phyloP scores from a whole-genome alignment of 2,888 invertebrate species.

The Odiellus spinosus region DNA sequence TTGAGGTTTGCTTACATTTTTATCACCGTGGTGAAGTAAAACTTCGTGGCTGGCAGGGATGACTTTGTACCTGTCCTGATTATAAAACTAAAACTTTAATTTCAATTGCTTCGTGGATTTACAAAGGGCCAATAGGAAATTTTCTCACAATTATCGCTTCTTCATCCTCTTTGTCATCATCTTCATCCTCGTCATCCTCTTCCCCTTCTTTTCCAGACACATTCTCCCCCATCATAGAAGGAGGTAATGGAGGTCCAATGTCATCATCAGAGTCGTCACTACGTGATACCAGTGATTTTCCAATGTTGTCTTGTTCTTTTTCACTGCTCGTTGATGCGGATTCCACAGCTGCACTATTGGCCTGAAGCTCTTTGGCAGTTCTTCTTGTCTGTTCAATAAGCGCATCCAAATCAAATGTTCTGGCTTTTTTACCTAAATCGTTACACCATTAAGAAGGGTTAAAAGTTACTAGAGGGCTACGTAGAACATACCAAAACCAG shows the following conservation, averaged over 20 bases:
- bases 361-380: conserved; percentile 29
- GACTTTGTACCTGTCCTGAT: conserved; percentile 28
- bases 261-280: conserved; percentile 31
- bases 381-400: conserved; percentile 40
- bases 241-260: conserved; percentile 43
- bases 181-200: conserved; percentile 24
- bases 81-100: not conserved
- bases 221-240: conserved; percentile 24
- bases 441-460: not conserved
- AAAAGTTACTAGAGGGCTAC: not conserved
- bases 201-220: conserved; percentile 28
- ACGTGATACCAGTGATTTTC: conserved; percentile 6
- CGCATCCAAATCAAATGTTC: conserved; percentile 60
- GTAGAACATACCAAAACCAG: conserved; percentile 13
- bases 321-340: not conserved
- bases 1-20: conserved; percentile 49
- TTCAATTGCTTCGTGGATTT: not conserved
- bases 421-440: conserved; percentile 53
- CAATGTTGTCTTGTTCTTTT: conserved; percentile 5
- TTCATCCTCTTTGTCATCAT: conserved; percentile 24
- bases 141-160: conserved; percentile 2
- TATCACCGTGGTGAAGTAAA: conserved; percentile 69
- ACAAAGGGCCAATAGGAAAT: not conserved
- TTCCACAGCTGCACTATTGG: conserved; percentile 9
- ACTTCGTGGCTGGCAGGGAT: conserved; percentile 43